Conservation (phyloP, 2,797 vertebrate genomes). For the Chelidonichthys spinosus region DNA sequence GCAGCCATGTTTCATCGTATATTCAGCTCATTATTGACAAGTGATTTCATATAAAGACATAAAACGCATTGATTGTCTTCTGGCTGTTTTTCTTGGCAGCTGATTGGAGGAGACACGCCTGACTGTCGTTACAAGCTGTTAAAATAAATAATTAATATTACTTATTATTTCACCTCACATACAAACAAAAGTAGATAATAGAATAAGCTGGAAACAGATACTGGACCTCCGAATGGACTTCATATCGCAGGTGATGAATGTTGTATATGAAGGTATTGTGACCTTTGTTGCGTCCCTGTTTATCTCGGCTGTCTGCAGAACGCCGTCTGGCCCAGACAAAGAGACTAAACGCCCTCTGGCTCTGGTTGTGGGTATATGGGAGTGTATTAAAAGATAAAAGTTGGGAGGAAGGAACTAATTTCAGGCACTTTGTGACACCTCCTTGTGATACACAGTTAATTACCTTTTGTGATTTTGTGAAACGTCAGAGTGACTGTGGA, state of each 20-base stretch:
- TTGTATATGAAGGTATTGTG: background rate
- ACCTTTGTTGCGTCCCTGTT: background rate
- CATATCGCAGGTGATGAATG: background rate
- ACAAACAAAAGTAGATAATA: background rate
- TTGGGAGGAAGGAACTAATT: background rate
- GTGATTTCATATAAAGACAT: constrained; percentile 1
- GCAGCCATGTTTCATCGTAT: background rate
- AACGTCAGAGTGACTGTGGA: constrained; percentile 8
- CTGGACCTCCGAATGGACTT: background rate
- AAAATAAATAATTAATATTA: background rate
- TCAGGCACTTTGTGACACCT: background rate
- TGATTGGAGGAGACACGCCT: background rate
- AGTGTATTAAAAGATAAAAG: constrained; percentile 1
- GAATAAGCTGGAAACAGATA: background rate
- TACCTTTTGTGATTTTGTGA: constrained; percentile 16
- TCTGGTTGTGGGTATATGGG: background rate
- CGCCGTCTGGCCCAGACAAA: background rate
- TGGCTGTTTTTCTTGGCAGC: background rate
- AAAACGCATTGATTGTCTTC: constrained; percentile 1
- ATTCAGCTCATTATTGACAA: background rate
- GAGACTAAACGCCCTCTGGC: background rate
- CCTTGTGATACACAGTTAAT: constrained; percentile 16
- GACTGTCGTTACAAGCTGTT: background rate
- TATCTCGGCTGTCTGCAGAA: constrained; percentile 6
- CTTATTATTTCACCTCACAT: background rate